Evolutionary conservation across 2,113 vertebrate species (phyloP), one percentile per base, ranked within the genome.

Genomic region (Trematocara stigmaticum): DNA sequence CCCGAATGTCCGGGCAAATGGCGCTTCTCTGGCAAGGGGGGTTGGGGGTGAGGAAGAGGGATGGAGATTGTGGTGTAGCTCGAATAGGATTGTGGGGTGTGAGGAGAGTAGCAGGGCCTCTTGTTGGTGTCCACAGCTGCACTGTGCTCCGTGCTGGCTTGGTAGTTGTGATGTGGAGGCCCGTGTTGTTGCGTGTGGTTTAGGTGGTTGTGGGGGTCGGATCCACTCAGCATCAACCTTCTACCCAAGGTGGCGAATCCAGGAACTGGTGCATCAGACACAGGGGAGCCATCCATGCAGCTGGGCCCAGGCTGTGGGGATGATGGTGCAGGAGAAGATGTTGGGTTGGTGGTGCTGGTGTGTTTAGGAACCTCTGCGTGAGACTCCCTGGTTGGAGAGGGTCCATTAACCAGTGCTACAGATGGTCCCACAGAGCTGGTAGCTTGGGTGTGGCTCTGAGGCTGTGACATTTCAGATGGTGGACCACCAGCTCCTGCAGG

Each of bases 21-120:
- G 5, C 96, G 96, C 79, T 98, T 98, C 93, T 98, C 97, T 0
- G 97, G 97, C 52, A 98, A 86, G 0, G 97, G 97, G 2, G 97
- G 97, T 81, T 97, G 97, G 1, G 94, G 93, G 45, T 92, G 93
- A 16, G 93, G 94, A 4, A 93, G 94, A 5, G 93, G 94, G 81
- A 94, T 94, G 66, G 94, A 91, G 84, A 95, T 91, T 49, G 93
- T 92, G 78, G 93, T 93, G 88, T 94, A 94, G 59, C 93, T 93
- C 4, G 91, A 91, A 83, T 86, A 86, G 49, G 91, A 91, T 53
- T 81, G 92, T 13, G 83, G 88, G 16, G 56, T 92, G 91, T 89
- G 96, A 96, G 71, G 90, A 59, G 87, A 6, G 91, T 90, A 51
- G 94, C 90, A 86, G 51, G 94, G 95, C 35, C 87, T 94, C 88